Evolutionary conservation across 2,797 vertebrate genomes (phyloP).

Genomic region (Morus bassanus): DNA sequence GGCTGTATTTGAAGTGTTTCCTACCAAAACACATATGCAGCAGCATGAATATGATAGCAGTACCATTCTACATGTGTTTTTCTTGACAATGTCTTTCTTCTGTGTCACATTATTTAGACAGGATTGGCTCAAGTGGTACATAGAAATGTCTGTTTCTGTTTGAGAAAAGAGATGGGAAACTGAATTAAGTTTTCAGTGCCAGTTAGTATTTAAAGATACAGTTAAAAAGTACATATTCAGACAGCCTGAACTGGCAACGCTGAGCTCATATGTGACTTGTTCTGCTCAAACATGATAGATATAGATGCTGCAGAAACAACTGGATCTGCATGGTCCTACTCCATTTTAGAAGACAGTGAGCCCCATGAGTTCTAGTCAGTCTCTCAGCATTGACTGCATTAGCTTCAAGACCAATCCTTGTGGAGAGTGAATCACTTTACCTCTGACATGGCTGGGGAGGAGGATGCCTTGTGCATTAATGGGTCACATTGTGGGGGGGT

Average conservation of each 20-base stretch:
- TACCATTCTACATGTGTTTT: background rate
- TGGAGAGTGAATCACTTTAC: background rate
- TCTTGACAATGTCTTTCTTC: background rate
- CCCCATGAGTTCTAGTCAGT: background rate
- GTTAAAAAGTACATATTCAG: background rate
- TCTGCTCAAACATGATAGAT: background rate
- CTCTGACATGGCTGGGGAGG: background rate
- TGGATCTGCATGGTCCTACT: background rate
- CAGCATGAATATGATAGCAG: background rate
- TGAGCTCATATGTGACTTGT: background rate
- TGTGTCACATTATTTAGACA: background rate
- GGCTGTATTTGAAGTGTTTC: background rate
- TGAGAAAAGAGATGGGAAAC: background rate
- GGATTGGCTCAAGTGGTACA: background rate
- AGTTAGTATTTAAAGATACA: background rate
- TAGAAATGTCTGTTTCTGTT: background rate
- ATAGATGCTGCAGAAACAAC: background rate
- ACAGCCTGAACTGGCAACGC: background rate
- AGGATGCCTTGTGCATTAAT: background rate
- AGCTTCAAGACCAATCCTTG: accelerated
- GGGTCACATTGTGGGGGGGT: accelerated
- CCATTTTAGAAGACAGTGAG: background rate
- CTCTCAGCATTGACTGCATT: background rate
- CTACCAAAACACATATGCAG: background rate
- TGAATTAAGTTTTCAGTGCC: background rate